These are phyloP conservation scores for Cactoblastis cactorum DNA, from an alignment of 2,888 invertebrate genomes.

Conservation along the genomic window DNA sequence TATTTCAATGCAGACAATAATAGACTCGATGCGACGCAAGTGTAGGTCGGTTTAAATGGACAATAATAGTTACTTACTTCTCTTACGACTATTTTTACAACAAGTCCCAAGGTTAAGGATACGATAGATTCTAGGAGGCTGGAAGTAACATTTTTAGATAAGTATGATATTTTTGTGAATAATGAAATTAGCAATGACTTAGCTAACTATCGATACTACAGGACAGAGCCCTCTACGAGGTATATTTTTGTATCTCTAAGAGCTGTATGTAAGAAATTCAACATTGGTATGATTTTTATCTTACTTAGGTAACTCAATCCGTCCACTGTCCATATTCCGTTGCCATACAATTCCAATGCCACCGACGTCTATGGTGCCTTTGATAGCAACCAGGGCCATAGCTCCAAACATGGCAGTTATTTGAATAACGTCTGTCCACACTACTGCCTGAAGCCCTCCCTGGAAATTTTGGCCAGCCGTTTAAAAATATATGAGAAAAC, in stretches of 20 bases:
- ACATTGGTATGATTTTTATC: conserved; percentile 30
- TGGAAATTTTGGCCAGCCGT: too few species aligned
- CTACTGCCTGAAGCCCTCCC: conserved; percentile 90
- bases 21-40: not conserved
- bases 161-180: too few species aligned
- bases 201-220: too few species aligned
- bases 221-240: too few species aligned
- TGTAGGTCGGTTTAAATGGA: not conserved
- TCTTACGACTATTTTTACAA: conserved; percentile 3
- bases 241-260: too few species aligned
- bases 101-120: too few species aligned
- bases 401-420: conserved; percentile 87
- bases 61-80: not conserved
- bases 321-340: conserved; percentile 83
- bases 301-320: conserved; percentile 85
- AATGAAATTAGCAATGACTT: too few species aligned
- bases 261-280: too few species aligned
- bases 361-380: conserved; percentile 86
- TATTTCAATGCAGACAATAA: not conserved
- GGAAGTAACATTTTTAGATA: too few species aligned
- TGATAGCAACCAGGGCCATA: conserved; percentile 84
- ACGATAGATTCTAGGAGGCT: too few species aligned
- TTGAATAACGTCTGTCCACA: conserved; percentile 91
- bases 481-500: too few species aligned
- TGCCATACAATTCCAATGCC: conserved; percentile 82